Percentiles rank a stretch among this genome's conserved stretches.
These are phyloP conservation scores for Astropecten irregularis DNA, from an alignment of 53 echinoderm and acorn worm species.

Conservation along the genomic window DNA sequence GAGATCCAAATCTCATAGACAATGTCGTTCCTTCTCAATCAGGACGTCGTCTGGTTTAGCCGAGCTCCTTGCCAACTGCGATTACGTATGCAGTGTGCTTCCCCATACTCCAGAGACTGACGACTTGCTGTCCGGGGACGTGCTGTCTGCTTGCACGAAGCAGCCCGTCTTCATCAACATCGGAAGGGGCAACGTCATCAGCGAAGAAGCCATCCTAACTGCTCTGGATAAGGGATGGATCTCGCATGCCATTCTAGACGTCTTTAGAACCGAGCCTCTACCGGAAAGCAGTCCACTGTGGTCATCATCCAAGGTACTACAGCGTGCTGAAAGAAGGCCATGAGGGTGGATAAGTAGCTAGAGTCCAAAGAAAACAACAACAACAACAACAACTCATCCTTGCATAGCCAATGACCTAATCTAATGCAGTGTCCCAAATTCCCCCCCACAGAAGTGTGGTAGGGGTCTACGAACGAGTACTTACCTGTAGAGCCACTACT, in stretches of 20 bases:
- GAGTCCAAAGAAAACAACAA: too few species aligned
- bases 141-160: slow-evolving; percentile 68
- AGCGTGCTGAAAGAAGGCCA: too few species aligned
- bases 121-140: slow-evolving; percentile 66
- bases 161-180: slow-evolving; percentile 67
- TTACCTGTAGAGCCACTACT: too few species aligned
- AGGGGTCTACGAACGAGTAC: too few species aligned
- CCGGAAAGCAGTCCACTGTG: slow-evolving; percentile 77
- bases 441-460: too few species aligned
- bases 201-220: slow-evolving; percentile 65
- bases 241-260: slow-evolving; percentile 78
- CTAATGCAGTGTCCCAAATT: too few species aligned
- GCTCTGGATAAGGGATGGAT: slow-evolving; percentile 85
- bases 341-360: neutral
- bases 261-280: slow-evolving; percentile 73
- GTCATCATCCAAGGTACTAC: slow-evolving; percentile 79
- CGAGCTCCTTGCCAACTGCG: slow-evolving; percentile 68
- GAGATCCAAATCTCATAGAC: too few species aligned
- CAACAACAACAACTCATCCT: neutral
- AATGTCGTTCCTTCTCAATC: too few species aligned
- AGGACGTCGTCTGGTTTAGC: slow-evolving; percentile 58
- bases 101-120: slow-evolving; percentile 66
- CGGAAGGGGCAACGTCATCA: slow-evolving; percentile 71
- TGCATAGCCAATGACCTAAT: neutral
- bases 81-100: slow-evolving; percentile 74